Conservation (phyloP, 1,140 invertebrate species). For the Chionoecetes opilio region DNA sequence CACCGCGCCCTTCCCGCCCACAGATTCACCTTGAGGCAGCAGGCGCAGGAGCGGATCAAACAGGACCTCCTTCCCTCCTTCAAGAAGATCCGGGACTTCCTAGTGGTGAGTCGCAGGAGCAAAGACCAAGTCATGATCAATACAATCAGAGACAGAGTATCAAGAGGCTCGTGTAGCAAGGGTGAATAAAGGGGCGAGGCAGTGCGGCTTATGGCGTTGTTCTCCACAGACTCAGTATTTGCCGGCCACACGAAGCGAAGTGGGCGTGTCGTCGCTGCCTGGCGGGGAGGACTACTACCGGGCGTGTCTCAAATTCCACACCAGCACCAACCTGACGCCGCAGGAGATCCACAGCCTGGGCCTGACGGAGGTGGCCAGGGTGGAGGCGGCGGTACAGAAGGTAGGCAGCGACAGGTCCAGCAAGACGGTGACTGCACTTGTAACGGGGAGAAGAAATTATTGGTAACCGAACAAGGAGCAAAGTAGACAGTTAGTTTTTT, state of each 20-base stretch:
- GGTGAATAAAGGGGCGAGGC: neutral
- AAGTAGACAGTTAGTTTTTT: no score
- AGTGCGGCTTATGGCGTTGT: neutral
- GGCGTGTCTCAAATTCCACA: slow-evolving; percentile 83
- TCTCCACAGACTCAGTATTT: slow-evolving; percentile 82
- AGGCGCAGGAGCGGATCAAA: slow-evolving; percentile 80
- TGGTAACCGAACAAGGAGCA: no score
- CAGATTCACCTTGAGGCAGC: slow-evolving; percentile 73
- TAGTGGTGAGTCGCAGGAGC: slow-evolving; percentile 49
- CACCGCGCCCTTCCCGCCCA: no score
- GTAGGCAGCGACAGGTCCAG: slow-evolving; percentile 65
- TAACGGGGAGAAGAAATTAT: no score
- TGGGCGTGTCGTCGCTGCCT: slow-evolving; percentile 82
- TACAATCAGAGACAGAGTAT: neutral
- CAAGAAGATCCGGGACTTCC: slow-evolving; percentile 63
- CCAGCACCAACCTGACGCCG: slow-evolving; percentile 82
- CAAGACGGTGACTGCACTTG: no score
- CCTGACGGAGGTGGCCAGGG: slow-evolving; percentile 83
- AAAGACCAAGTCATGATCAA: neutral
- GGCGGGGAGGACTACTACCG: slow-evolving; percentile 83
- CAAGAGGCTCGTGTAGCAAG: neutral
- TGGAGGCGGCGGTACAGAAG: slow-evolving; percentile 83
- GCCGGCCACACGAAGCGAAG: slow-evolving; percentile 80
- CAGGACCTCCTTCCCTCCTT: slow-evolving; percentile 79
- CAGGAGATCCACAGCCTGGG: slow-evolving; percentile 84